Evolutionary conservation across 1,140 invertebrate genomes (phyloP).

Genomic region (Liolophura sinensis): DNA sequence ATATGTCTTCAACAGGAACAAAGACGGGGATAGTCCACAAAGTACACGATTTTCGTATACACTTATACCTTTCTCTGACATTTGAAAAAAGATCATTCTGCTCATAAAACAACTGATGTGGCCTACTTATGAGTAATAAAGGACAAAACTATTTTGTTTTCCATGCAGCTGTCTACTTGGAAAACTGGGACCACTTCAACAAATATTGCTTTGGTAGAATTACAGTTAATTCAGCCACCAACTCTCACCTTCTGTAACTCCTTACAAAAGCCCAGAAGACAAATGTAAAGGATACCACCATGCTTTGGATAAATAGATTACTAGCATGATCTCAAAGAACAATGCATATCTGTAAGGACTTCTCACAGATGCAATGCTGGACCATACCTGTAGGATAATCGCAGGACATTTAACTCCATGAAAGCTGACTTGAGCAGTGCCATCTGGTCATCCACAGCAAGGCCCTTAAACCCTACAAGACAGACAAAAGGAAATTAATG

Average conservation of each 20-base stretch:
- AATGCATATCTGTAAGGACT: neutral
- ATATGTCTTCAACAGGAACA: too few species aligned
- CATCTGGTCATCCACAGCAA: constrained; percentile 52
- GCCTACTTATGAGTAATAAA: too few species aligned
- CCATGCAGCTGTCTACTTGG: too few species aligned
- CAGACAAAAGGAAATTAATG: too few species aligned
- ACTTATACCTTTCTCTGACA: too few species aligned
- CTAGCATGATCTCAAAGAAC: neutral
- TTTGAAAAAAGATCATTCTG: too few species aligned
- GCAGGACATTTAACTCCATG: constrained; percentile 54
- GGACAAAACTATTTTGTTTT: too few species aligned
- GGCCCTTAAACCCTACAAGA: constrained; percentile 43
- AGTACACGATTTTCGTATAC: too few species aligned
- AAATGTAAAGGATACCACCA: neutral
- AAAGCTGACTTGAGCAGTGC: constrained; percentile 50
- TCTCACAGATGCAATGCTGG: neutral
- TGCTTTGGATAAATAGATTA: neutral
- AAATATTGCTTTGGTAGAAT: neutral
- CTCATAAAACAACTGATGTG: too few species aligned
- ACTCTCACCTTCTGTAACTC: neutral
- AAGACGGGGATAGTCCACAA: too few species aligned
- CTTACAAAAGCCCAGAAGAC: neutral
- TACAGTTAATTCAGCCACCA: neutral
- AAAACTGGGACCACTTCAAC: too few species aligned
- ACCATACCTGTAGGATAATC: constrained; percentile 49